Evolutionary conservation across 2,888 invertebrate species (phyloP).

Genomic region (Linnaemya tessellans): DNA sequence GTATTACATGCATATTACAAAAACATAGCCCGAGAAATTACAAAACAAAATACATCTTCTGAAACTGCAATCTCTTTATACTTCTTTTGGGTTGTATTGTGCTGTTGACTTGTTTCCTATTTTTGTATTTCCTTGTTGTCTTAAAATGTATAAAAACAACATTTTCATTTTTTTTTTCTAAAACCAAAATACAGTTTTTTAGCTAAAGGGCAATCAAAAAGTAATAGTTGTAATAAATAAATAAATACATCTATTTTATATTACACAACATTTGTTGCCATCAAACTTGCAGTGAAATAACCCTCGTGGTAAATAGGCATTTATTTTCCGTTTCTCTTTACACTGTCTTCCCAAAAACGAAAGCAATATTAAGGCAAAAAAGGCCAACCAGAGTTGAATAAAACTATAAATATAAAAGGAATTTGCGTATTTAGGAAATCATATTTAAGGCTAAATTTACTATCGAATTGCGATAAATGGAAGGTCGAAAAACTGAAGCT

Average conservation of each 20-base stretch:
- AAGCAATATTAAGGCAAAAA: neutral
- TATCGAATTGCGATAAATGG: neutral
- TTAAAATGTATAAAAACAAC: neutral
- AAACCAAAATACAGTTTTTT: slow-evolving; percentile 29
- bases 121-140: slow-evolving; percentile 13
- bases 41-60: neutral
- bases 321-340: neutral
- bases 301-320: slow-evolving; percentile 27
- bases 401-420: neutral
- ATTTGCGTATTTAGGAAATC: neutral
- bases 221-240: slow-evolving; percentile 65
- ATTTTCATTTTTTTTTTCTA: slow-evolving; percentile 17
- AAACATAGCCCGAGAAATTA: no score
- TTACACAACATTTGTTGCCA: slow-evolving; percentile 67
- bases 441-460: neutral
- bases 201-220: slow-evolving; percentile 54
- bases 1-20: neutral
- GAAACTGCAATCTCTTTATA: neutral
- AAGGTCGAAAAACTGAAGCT: neutral
- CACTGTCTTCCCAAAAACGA: neutral
- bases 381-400: neutral
- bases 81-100: slow-evolving; percentile 7
- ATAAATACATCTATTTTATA: slow-evolving; percentile 54
- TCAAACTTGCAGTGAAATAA: slow-evolving; percentile 27
- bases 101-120: slow-evolving; percentile 1